These are phyloP conservation scores for Brachionus koreanus DNA, from an alignment of 1,140 invertebrate genomes.

Conservation along the genomic window DNA sequence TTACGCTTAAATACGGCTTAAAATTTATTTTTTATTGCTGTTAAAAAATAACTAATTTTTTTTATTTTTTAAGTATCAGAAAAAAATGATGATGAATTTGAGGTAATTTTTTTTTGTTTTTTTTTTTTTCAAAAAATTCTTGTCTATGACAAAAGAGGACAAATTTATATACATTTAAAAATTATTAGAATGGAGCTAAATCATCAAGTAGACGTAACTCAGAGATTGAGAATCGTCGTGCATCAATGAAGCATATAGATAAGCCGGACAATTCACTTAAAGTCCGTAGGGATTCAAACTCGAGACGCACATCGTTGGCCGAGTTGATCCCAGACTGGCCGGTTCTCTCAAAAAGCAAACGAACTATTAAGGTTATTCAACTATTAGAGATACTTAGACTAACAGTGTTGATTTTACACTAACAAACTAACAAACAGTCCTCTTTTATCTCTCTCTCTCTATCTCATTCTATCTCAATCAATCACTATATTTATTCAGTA, in stretches of 20 bases:
- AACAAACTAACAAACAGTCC: conserved; percentile 35
- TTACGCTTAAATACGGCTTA: not conserved
- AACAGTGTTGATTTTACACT: not conserved
- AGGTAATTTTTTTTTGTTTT: conserved; percentile 21
- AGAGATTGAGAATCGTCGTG: conserved; percentile 25
- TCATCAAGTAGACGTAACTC: conserved; percentile 33
- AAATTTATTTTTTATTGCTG: not conserved
- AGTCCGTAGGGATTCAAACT: conserved; percentile 43
- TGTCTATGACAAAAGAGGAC: not conserved
- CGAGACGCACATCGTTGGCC: conserved; percentile 37
- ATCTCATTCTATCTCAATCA: not conserved
- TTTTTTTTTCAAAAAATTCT: not conserved
- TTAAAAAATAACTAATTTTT: not conserved
- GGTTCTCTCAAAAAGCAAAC: conserved; percentile 17
- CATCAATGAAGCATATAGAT: conserved; percentile 40
- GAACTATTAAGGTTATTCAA: conserved; percentile 37
- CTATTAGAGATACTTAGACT: not conserved
- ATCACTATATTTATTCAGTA: not conserved
- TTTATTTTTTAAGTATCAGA: not conserved
- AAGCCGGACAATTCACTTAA: conserved; percentile 26
- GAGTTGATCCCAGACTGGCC: conserved; percentile 45
- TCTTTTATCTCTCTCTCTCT: not conserved
- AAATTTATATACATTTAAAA: not conserved
- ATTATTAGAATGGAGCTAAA: not conserved
- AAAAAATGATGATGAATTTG: conserved; percentile 43